A percentile compares a stretch with the other conserved stretches of the same genome.
These are phyloP conservation scores for Barypeithes pellucidus DNA, from an alignment of 2,888 invertebrate genomes.

Conservation along the genomic window DNA sequence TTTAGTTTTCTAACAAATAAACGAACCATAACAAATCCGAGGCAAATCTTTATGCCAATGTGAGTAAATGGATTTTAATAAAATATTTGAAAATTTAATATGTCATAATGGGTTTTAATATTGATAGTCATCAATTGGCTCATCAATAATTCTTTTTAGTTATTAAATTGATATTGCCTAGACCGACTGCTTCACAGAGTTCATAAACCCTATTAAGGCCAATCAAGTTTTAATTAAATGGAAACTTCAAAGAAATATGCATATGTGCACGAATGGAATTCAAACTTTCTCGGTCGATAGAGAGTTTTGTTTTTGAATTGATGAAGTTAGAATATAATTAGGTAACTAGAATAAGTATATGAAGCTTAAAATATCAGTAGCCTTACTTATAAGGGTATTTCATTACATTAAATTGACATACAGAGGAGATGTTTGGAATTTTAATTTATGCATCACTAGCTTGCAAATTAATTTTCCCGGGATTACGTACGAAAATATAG, in stretches of 20 bases:
- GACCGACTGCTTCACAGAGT: conserved; percentile 14
- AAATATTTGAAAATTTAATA: conserved; percentile 1
- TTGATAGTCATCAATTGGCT: conserved; percentile 27
- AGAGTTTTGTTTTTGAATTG: conserved; percentile 20
- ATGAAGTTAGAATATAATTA: background rate
- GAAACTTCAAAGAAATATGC: conserved; percentile 51
- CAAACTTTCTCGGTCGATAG: conserved; percentile 33
- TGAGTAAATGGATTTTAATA: too few relatives aligned
- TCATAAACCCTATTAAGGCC: conserved; percentile 46
- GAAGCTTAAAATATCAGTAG: too few relatives aligned
- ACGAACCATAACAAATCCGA: too few relatives aligned
- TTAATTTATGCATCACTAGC: too few relatives aligned
- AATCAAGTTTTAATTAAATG: conserved; percentile 51
- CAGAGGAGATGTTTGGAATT: too few relatives aligned
- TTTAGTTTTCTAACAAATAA: too few relatives aligned
- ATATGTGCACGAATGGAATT: conserved; percentile 43
- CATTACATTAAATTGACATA: too few relatives aligned
- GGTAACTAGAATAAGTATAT: background rate
- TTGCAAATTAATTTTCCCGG: too few relatives aligned
- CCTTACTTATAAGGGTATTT: too few relatives aligned
- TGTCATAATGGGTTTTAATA: conserved; percentile 25
- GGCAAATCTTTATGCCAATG: too few relatives aligned
- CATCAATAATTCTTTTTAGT: conserved; percentile 44
- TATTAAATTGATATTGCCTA: conserved; percentile 34
- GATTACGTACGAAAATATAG: too few relatives aligned